phyloP scores from a whole-genome alignment of 2,113 vertebrate genomes.

The Prolemur simus region DNA sequence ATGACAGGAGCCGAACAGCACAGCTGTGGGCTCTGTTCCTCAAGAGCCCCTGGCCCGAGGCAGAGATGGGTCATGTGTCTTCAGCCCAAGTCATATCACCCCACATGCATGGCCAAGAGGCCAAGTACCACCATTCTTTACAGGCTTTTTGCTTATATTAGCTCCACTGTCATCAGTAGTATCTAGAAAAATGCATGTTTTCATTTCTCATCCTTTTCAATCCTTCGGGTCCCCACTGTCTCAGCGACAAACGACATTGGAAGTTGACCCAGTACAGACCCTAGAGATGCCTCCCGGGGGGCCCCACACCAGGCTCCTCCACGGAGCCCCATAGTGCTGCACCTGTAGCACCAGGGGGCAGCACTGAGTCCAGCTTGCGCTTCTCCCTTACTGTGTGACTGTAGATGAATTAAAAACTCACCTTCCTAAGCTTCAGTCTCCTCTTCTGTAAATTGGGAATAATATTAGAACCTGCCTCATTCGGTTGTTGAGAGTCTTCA shows the following conservation, averaged over 20 bases:
- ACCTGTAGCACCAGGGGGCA: not conserved
- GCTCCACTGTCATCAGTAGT: not conserved
- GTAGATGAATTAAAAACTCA: not conserved
- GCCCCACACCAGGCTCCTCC: not conserved
- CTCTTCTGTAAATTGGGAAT: not conserved
- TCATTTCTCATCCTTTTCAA: not conserved
- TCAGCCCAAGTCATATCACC: not conserved
- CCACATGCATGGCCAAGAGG: not conserved
- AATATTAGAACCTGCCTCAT: not conserved
- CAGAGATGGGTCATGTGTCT: not conserved
- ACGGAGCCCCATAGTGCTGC: not conserved
- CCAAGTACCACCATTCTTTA: not conserved
- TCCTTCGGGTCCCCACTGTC: not conserved
- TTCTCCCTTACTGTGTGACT: not conserved
- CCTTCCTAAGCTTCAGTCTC: not conserved
- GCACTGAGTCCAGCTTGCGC: not conserved
- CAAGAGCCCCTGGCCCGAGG: accelerated
- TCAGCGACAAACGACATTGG: not conserved
- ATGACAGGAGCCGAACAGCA: not conserved
- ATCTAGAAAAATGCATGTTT: not conserved
- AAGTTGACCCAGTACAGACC: not conserved
- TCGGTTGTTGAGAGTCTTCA: not conserved
- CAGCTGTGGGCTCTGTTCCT: not conserved
- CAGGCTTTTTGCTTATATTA: not conserved
- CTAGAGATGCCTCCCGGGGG: not conserved